Evolutionary conservation across 2,797 vertebrate genomes (phyloP).

Genomic region (Artibeus lituratus): DNA sequence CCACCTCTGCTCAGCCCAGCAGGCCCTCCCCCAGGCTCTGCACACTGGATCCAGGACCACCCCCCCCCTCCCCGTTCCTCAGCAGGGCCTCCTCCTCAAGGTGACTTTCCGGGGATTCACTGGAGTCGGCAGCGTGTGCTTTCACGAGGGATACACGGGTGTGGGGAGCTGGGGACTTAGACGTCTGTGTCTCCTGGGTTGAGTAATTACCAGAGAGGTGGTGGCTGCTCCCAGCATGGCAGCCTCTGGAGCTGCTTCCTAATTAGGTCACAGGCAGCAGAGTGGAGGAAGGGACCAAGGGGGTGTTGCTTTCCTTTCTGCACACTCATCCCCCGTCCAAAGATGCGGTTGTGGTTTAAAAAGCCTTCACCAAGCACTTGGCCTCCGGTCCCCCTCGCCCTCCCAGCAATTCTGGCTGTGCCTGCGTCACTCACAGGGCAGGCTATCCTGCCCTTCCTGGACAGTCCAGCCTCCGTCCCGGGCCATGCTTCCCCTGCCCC

Average conservation of each 20-base stretch:
- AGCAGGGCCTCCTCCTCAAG: background rate
- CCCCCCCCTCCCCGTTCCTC: background rate
- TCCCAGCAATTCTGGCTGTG: background rate
- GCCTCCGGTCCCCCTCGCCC: fast-evolving
- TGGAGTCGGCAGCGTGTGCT: fast-evolving
- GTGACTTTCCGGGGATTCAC: background rate
- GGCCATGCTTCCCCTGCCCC: background rate
- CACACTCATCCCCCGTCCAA: background rate
- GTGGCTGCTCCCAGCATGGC: background rate
- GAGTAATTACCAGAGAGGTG: background rate
- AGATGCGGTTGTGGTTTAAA: fast-evolving
- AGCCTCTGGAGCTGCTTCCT: background rate
- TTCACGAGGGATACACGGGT: background rate
- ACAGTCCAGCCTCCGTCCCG: fast-evolving
- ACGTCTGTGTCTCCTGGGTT: fast-evolving
- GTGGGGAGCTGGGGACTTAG: fast-evolving
- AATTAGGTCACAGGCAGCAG: background rate
- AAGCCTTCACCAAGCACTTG: fast-evolving
- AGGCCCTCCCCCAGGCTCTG: fast-evolving
- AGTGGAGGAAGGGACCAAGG: background rate
- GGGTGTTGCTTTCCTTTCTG: background rate
- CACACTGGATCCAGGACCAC: background rate
- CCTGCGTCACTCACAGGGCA: fast-evolving
- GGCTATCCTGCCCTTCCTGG: fast-evolving
- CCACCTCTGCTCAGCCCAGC: too few species aligned